Evolutionary conservation across 2,113 vertebrate genomes (phyloP).

Genomic region (Macheiramphus alcinus): DNA sequence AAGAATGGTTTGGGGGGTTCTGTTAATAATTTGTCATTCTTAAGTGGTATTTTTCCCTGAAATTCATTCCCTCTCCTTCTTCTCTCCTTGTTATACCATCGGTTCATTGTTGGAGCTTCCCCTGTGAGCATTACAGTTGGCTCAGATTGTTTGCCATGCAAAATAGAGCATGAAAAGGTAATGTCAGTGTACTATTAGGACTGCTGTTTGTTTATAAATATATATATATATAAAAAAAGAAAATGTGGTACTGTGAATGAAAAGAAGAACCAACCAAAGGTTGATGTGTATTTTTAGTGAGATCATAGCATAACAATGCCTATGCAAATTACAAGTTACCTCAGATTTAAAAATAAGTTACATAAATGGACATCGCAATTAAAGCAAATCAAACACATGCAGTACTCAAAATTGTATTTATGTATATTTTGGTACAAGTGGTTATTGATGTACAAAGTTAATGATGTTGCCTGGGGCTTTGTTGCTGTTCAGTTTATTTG

Average conservation of each 20-base stretch:
- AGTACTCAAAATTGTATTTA: not conserved
- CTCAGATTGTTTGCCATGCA: not conserved
- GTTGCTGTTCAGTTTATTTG: not conserved
- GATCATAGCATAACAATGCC: not conserved
- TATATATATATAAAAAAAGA: not conserved
- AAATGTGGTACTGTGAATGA: not conserved
- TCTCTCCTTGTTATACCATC: not conserved
- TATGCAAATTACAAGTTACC: not conserved
- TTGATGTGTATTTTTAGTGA: not conserved
- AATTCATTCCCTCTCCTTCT: not conserved
- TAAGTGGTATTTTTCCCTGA: not conserved
- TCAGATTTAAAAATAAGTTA: not conserved
- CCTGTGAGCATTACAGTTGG: not conserved
- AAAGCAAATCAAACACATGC: not conserved
- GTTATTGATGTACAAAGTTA: not conserved
- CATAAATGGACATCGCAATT: not conserved
- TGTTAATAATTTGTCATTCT: not conserved
- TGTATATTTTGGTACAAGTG: not conserved
- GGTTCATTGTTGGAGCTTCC: not conserved
- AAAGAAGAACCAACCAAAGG: not conserved
- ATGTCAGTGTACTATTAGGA: not conserved
- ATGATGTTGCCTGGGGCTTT: not conserved
- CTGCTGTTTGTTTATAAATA: not conserved
- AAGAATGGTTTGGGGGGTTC: not conserved
- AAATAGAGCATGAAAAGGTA: not conserved